Evolutionary conservation across 2,888 invertebrate genomes (phyloP), one percentile per base, ranked within the genome.

Genomic region (Micoletzkya japonica): DNA sequence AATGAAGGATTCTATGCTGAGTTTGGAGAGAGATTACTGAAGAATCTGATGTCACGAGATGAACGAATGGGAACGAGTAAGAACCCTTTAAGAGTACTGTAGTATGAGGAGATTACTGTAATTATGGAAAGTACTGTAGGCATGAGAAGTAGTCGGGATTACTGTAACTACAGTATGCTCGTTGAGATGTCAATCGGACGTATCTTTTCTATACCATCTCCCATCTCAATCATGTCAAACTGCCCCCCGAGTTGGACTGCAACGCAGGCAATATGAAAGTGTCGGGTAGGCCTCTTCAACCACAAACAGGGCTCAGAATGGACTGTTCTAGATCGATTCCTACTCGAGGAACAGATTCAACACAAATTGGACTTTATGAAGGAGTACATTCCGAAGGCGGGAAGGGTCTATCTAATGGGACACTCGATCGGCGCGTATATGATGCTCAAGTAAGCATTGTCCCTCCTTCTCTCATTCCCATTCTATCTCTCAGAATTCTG

Each of bases 351-450:
- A 4, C 82, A 82, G 73, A 77, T 82, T 4, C 70, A 73, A 17
- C 82, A 82, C 71, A 79, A 80, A 63, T 67, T 78, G 34, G 73
- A 81, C 24, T 82, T 81, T 67, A 74, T 78, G 17, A 64, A 71
- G n/a, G 77, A 82, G 50, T 72, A 76, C 59, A 60, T 82, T 37
- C 77, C 79, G 50, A 72, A 70, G 67, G 77, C 74, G 17, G 70
- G 73, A 7, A 54, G 71, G 32, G 70, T 81, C 24, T 75, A 76
- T 44, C 58, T 82, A 24, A 70, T 82, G 30, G 82, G 82, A 0
- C 82, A 82, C 67, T 81, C 81, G 63, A 82, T 82, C 70, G 82
- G 81, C 1, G 74, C 77, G 2, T 81, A 78, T 66, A 81, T 81
- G 77, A 77, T 77, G 77, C 71, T 79, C 2, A 72, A 61, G 73